Base-by-base conservation (phyloP, 2,113 vertebrate genomes). In the Beaufortia kweichowensis region DNA sequence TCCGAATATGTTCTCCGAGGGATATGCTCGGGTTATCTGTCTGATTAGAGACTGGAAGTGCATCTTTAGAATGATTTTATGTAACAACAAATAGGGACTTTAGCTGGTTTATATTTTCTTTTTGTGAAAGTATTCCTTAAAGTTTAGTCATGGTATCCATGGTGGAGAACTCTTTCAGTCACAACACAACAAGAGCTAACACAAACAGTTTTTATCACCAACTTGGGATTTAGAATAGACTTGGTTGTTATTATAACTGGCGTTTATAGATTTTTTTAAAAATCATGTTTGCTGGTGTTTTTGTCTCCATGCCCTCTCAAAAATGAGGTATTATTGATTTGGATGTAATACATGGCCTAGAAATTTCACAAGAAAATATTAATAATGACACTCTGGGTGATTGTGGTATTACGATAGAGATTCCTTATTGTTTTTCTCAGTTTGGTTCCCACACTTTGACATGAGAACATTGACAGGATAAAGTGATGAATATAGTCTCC, bases 371-470 rank as follows among this genome's bases (percentile, higher is more conserved):
- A 43, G 24, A 43, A 43, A 14, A 65, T 21, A 26, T 43, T 65
- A 65, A 11, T 43, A 65, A 65, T 65, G 63, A 43, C 8, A 46
- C 63, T 43, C 14, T 65, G 39, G 63, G 63, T 26, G 39, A 43
- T 46, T 28, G 23, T 24, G 23, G 39, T 17, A 19, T 65, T 65
- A 28, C 1, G 39, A 10, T 65, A 15, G 17, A 3, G 14, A 65
- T 65, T 41, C 12, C 62, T 24, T 23, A 65, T 65, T 43, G 35
- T 24, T 43, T 65, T 64, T 43, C 41, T 43, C 62, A 21, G 2
- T 43, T 17, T 65, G 39, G 39, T 65, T 65, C 23, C 63, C 63
- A 19, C 23, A 28, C 6, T 65, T 26, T 46, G 26, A 65, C 15
- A 17, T 43, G 39, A 65, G 39, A 65, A 65, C 23, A 26, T 43